Evolutionary conservation across 2,797 vertebrate species (phyloP).

Genomic region (Poeciliopsis turneri): DNA sequence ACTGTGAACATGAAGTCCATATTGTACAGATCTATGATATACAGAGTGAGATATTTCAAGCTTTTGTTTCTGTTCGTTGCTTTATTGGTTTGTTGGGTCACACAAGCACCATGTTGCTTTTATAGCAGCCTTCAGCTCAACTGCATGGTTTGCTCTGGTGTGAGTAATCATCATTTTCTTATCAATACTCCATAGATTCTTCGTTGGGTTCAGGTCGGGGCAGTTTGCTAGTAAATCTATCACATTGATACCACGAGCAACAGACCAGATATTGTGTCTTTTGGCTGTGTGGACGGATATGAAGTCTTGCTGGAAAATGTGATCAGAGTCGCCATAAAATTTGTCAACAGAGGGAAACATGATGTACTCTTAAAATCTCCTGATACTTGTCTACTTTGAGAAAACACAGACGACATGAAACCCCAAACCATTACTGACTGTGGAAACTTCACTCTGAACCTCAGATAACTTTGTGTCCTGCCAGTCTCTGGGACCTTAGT

Average conservation of each 20-base stretch:
- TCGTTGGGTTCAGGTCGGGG: neutral
- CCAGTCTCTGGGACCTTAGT: neutral
- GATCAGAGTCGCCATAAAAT: neutral
- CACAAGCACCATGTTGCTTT: neutral
- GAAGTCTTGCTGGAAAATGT: neutral
- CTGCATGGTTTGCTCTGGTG: neutral
- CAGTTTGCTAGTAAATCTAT: neutral
- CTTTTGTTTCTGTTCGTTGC: neutral
- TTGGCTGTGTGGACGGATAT: neutral
- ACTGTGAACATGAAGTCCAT: neutral
- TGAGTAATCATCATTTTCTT: neutral
- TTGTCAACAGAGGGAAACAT: neutral
- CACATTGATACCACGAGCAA: neutral
- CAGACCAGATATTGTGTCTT: neutral
- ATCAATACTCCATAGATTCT: neutral
- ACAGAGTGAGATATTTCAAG: neutral
- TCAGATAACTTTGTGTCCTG: neutral
- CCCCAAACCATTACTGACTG: neutral
- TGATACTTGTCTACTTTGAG: neutral
- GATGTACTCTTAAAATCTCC: neutral
- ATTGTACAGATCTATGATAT: neutral
- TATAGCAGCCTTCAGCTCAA: neutral
- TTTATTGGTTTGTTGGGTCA: neutral
- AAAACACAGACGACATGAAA: neutral
- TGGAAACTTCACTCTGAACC: neutral